Base-by-base conservation (phyloP, 1,140 invertebrate species). In the Pseudachorutes palmiensis region DNA sequence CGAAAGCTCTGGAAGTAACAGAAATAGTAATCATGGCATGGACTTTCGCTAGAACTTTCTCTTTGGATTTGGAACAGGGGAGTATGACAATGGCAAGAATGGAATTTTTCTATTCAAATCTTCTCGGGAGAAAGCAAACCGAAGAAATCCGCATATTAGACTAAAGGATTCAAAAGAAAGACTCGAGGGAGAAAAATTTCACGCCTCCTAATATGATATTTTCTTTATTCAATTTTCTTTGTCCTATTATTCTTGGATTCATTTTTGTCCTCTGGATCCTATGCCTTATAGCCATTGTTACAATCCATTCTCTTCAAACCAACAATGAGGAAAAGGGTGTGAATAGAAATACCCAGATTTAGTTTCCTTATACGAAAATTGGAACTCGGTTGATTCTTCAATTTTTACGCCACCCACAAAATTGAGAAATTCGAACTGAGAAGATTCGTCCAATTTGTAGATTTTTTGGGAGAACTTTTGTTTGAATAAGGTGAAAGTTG, bases 201-300 rank as follows among this genome's bases (percentile, higher is more conserved):
- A 55, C 51, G 51, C 51, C 51, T 55, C 12, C 51, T 55, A 55
- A 55, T 55, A 55, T 55, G 9, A 55, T 55, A 55, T 55, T 55
- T 55, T 55, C 51, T 55, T 55, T 55, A 55, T 55, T 55, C 51
- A 55, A 24, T 12, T 55, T 55, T 22, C 19, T 26, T 3, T 16
- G 24, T 55, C 51, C 51, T 55, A 55, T 55, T 55, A 55, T 55
- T 55, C 51, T 55, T 55, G 14, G 14, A 55, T 55, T 55, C 36
- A 41, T 41, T 41, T 41, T 41, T 41, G n/a, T n/a, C 19, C 36
- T 41, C 19, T 41, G 5, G 36, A 9, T 19, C 19, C 19, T 41
- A 41, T 41, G 5, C 36, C 19, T 41, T 19, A 19, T 41, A 41
- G n/a, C 58, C 30, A 31, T 60, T 60, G 12, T 60, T 3, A 55